Evolutionary conservation across 2,888 invertebrate genomes (phyloP).

Genomic region (Macrosoma leucophasiata): DNA sequence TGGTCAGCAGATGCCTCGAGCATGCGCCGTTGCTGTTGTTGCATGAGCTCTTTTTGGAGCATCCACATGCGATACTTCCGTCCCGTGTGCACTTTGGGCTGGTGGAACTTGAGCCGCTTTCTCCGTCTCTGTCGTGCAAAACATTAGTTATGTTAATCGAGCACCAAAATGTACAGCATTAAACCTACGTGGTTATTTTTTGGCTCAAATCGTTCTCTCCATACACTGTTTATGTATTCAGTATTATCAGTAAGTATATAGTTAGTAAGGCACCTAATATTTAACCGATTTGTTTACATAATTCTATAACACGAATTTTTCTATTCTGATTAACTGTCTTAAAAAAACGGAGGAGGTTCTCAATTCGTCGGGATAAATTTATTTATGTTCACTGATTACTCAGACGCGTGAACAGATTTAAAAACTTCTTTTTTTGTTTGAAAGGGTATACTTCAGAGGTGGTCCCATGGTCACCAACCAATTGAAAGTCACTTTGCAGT

Average conservation of each 20-base stretch:
- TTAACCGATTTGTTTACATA: too few relatives aligned
- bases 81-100: slow-evolving; percentile 91
- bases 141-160: background rate
- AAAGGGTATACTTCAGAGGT: too few relatives aligned
- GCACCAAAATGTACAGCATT: background rate
- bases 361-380: too few relatives aligned
- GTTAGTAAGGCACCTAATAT: too few relatives aligned
- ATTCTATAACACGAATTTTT: too few relatives aligned
- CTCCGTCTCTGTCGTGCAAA: slow-evolving; percentile 77
- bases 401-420: too few relatives aligned
- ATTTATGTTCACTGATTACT: too few relatives aligned
- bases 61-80: slow-evolving; percentile 78
- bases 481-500: too few relatives aligned
- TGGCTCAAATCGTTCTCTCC: slow-evolving; percentile 16
- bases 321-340: too few relatives aligned
- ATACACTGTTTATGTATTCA: background rate
- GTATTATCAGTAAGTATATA: background rate
- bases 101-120: slow-evolving; percentile 87
- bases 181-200: background rate
- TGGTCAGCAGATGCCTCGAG: slow-evolving; percentile 77
- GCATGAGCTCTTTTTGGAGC: slow-evolving; percentile 78
- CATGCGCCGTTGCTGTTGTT: slow-evolving; percentile 65
- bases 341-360: too few relatives aligned
- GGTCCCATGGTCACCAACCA: too few relatives aligned
- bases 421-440: too few relatives aligned